Base-by-base conservation (phyloP, 2,888 invertebrate species). In the Lampropteryx suffumata region DNA sequence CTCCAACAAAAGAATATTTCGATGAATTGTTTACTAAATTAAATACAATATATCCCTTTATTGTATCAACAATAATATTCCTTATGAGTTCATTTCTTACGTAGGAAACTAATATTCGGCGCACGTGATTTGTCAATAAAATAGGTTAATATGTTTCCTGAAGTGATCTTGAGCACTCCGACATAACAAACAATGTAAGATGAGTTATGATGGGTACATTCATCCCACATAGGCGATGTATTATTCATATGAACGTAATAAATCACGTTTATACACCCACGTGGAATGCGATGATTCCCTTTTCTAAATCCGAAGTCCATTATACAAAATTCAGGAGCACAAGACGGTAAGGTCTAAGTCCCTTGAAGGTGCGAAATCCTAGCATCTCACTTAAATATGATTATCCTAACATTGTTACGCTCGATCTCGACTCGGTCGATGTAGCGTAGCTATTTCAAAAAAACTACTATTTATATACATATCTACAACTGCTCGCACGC, bases 241-340 rank as follows among this genome's bases (percentile, higher is more conserved):
- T 82, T 80, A 81, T 81, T 82, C 80, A 82, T 78, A 68, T 60
- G 59, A 52, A 51, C 59, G 71, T 76, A 71, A 82, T 81, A 80
- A 81, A 82, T 81, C 79, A 78, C 69, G 69, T 76, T 59, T 69
- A 68, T 67, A 67, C 69, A 57, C 67, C 70, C 66, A 64, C 51
- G 58, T 60, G 70, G 72, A 70, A 69, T 65, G 59, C 65, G 69
- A 75, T 75, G 69, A 76, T 74, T 72, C 68, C 67, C 61, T 65
- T 69, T 71, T 70, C 66, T 59, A 69, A 74, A 74, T 68, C 67
- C 60, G 46, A 61, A 73, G 73, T 71, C 66, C 66, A 72, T 73
- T 73, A 74, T 65, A 69, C 65, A 63, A 67, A 73, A 72, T 67
- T 68, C 62, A 61, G 57, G 51, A 64, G 62, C 51, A 58, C 55